Percentiles rank a stretch among this genome's conserved stretches.
phyloP scores from a whole-genome alignment of 2,888 invertebrate species.

The Lasioglossum zephyrum region DNA sequence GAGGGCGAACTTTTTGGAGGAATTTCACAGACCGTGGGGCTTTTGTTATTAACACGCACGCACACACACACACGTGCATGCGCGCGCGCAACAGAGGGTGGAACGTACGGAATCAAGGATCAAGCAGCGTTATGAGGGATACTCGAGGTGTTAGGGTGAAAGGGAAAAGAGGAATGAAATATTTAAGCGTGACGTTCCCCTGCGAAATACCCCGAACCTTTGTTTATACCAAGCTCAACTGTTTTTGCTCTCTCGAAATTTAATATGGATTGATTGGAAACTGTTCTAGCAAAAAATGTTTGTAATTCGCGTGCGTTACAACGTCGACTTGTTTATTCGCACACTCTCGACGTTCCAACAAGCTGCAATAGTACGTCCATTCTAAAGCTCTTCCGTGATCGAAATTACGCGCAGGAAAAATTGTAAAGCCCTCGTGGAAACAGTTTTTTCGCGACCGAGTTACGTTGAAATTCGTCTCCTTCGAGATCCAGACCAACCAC shows the following conservation, averaged over 20 bases:
- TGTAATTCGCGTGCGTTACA: not conserved
- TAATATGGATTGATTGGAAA: not conserved
- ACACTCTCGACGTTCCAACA: not conserved
- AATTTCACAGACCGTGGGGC: not conserved
- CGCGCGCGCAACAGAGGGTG: not conserved
- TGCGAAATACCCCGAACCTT: not conserved
- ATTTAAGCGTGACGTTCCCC: not conserved
- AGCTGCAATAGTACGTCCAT: not conserved
- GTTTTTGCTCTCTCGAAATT: not conserved
- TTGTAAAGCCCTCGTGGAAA: not conserved
- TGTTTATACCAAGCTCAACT: not conserved
- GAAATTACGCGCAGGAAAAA: not conserved
- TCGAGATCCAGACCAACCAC: not conserved
- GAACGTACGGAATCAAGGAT: not conserved
- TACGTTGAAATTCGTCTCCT: not conserved
- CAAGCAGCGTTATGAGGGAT: not conserved
- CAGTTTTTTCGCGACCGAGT: not conserved
- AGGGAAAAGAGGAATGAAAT: not conserved
- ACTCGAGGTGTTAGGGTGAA: not conserved
- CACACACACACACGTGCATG: not conserved
- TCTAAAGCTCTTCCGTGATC: not conserved
- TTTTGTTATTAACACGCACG: constrained; percentile 1
- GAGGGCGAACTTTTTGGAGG: not conserved
- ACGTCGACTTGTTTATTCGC: not conserved
- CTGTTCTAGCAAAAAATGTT: not conserved